Evolutionary conservation across 2,888 invertebrate species (phyloP), one percentile per base, ranked within the genome.

Genomic region (Scaptomyza flava): DNA sequence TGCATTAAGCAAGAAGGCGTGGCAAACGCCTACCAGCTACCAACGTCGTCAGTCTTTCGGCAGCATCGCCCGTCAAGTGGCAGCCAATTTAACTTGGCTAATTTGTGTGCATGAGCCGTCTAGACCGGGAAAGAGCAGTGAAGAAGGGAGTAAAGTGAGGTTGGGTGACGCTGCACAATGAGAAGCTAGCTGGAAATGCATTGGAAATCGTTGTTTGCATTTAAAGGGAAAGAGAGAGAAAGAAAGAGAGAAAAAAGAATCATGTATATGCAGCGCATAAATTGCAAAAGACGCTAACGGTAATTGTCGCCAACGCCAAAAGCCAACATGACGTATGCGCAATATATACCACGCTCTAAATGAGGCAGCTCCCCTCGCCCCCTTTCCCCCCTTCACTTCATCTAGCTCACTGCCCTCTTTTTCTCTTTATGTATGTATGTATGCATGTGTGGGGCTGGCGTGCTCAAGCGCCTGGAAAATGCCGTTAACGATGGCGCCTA

Each of bases 381-480:
- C 36, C 2, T 5, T 5, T n/a, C 4, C 34, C 12, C 12, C 12
- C 12, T 34, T 1, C 48, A 48, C 33, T 34, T 33, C n/a, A 48
- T 7, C n/a, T 17, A 41, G 8, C 17, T 14, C 6, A 38, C 12
- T 7, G 6, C 9, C 27, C 12, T 8, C 7, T 6, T 9, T 36
- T 12, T 11, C 14, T n/a, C n/a, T 27, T 9, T 2, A 11, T 14
- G 17, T 36, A 50, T 43, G 41, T 9, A 54, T 48, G 23, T 3
- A 23, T 23, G 45, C 34, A 53, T 60, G 58, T 51, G 68, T 23
- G 38, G 5, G 9, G 30, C 34, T 75, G 70, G 66, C 79, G 73
- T 86, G 82, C 78, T 81, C 82, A 82, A 82, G 81, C 72, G 76
- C 79, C 79, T 87, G 84, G 87, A 87, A 82, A 82, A 82, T 87